Evolutionary conservation across 2,113 vertebrate genomes (phyloP), one percentile per base, ranked within the genome.

Genomic region (Paracanthobrama guichenoti): DNA sequence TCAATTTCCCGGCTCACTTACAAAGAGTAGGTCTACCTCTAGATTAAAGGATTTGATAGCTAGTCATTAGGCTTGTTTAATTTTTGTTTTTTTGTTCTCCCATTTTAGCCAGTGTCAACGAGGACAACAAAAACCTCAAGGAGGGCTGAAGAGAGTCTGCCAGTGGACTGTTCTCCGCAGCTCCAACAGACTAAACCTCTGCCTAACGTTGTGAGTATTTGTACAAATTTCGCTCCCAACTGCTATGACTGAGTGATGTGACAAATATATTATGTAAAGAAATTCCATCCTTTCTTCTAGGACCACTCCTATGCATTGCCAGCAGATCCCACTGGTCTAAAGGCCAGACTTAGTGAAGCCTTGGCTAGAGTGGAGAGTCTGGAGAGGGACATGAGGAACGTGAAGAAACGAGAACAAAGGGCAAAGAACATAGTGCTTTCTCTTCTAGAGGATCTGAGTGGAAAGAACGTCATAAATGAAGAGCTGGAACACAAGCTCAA

Each of bases 391-490:
- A 66, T 81, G 57, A 82, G 78, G 48, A 89, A 86, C 78, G 81
- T 86, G 22, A 85, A 84, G 59, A 66, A 77, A 44, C 55, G 86
- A 84, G 89, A 89, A 64, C 82, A 82, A 79, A 83, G 89, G n/a
- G 71, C 79, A 28, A 85, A 87, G 28, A 84, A 74, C 13, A 80
- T 81, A 1, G 59, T 83, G 16, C 59, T 60, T 18, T 79, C 71
- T 76, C 55, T 90, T 50, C 80, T 88, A 59, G 55, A 80, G 5
- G 84, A 87, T 35, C 78, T 89, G 39, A 77, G 76, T 53, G 75
- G 81, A 66, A 84, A 86, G 35, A 85, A 89, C 16, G 26, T 87
- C 4, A 28, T 87, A 26, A 83, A 80, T 26, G 75, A 84, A 31
- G 71, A 85, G 53, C 74, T 89, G 24, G 78, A 83, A 24, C 59